Evolutionary conservation across 2,797 vertebrate genomes (phyloP).

Genomic region (Cottoperca gobio): DNA sequence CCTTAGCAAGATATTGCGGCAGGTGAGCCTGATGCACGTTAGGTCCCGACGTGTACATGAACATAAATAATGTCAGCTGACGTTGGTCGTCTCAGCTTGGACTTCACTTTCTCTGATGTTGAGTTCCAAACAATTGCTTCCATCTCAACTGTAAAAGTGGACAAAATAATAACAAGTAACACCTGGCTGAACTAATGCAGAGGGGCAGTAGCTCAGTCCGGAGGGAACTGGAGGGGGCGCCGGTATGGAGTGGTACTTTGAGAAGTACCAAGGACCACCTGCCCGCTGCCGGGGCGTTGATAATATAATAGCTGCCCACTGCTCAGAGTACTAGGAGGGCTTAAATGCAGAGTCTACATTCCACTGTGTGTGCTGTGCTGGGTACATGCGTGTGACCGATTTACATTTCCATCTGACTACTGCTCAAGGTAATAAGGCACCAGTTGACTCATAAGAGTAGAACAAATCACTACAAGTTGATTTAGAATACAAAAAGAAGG

Average conservation of each 20-base stretch:
- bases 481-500: neutral
- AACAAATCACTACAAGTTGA: neutral
- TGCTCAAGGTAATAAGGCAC: too few species aligned
- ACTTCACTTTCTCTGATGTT: neutral
- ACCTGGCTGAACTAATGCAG: neutral
- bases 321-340: too few species aligned
- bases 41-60: neutral
- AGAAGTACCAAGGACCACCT: too few species aligned
- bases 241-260: too few species aligned
- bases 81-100: neutral
- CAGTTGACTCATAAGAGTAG: neutral
- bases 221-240: too few species aligned
- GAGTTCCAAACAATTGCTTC: neutral
- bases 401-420: too few species aligned
- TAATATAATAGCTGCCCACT: too few species aligned
- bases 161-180: neutral
- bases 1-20: neutral
- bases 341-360: too few species aligned
- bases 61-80: neutral
- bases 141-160: neutral
- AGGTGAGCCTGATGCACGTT: neutral
- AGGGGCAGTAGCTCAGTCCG: too few species aligned
- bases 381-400: too few species aligned
- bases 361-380: too few species aligned
- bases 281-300: too few species aligned